These are phyloP conservation scores for Dasyornis broadbenti DNA, from an alignment of 2,113 vertebrate species.

Conservation along the genomic window DNA sequence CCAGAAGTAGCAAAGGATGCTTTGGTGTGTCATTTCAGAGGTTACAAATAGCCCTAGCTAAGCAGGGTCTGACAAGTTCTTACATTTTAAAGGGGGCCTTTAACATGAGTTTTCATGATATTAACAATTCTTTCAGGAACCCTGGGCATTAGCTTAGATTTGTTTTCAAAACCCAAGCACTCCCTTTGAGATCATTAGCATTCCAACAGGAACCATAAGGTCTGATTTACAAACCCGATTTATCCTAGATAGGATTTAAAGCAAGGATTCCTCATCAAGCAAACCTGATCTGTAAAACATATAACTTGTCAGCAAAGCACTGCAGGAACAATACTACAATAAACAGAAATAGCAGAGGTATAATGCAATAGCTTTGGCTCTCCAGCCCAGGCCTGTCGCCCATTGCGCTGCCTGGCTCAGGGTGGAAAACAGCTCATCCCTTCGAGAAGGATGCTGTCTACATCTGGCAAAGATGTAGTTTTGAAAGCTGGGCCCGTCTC, in stretches of 20 bases:
- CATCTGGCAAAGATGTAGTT: not conserved
- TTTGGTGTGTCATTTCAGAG: not conserved
- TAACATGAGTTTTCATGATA: not conserved
- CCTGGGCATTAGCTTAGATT: not conserved
- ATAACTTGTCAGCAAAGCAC: not conserved
- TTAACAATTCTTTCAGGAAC: conserved; percentile 11
- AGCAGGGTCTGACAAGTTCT: not conserved
- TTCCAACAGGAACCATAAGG: not conserved
- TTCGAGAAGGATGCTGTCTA: rapidly evolving
- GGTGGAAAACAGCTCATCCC: not conserved
- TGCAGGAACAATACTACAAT: not conserved
- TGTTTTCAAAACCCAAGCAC: conserved; percentile 8
- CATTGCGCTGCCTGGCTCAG: not conserved
- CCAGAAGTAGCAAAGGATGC: not conserved
- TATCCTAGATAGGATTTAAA: not conserved
- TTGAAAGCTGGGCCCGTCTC: not conserved
- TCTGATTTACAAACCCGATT: not conserved
- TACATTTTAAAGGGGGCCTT: not conserved
- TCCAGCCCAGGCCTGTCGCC: not conserved
- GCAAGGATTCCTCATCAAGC: conserved; percentile 27
- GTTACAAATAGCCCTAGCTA: not conserved
- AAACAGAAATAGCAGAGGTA: not conserved
- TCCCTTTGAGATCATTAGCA: conserved; percentile 20
- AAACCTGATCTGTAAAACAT: conserved; percentile 2
- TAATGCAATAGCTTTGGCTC: not conserved